Evolutionary conservation across 1,140 invertebrate species (phyloP).

Genomic region (Psix sp.): DNA sequence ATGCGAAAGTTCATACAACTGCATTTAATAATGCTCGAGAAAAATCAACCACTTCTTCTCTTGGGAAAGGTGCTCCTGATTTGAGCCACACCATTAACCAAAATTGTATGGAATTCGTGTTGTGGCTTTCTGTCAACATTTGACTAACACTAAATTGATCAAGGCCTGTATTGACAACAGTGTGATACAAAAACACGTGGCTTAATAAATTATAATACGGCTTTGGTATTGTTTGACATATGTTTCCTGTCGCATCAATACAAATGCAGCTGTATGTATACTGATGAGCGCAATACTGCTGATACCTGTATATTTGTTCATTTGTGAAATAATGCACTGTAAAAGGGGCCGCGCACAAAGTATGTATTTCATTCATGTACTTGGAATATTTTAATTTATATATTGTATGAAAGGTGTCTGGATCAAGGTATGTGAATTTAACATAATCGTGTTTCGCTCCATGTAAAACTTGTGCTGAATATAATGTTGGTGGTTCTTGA

Average conservation of each 20-base stretch:
- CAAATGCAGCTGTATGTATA: too few species aligned
- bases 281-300: too few species aligned
- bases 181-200: constrained; percentile 39
- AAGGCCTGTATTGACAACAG: constrained; percentile 31
- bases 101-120: constrained; percentile 30
- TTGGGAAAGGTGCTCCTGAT: constrained; percentile 42
- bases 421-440: constrained; percentile 1
- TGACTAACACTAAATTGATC: constrained; percentile 39
- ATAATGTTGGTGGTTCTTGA: constrained; percentile 2
- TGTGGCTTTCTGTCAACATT: constrained; percentile 57
- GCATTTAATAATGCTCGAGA: constrained; percentile 49
- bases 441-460: background rate
- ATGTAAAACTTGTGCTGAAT: background rate
- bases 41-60: constrained; percentile 37
- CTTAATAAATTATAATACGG: background rate
- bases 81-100: constrained; percentile 41
- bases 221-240: background rate
- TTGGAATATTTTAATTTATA: too few species aligned
- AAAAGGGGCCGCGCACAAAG: too few species aligned
- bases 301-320: too few species aligned
- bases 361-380: too few species aligned
- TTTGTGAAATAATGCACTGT: too few species aligned
- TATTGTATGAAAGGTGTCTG: background rate
- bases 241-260: too few species aligned
- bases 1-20: constrained; percentile 9